Evolutionary conservation across 2,888 invertebrate genomes (phyloP), one percentile per base, ranked within the genome.

Genomic region (Machimus rusticus): DNA sequence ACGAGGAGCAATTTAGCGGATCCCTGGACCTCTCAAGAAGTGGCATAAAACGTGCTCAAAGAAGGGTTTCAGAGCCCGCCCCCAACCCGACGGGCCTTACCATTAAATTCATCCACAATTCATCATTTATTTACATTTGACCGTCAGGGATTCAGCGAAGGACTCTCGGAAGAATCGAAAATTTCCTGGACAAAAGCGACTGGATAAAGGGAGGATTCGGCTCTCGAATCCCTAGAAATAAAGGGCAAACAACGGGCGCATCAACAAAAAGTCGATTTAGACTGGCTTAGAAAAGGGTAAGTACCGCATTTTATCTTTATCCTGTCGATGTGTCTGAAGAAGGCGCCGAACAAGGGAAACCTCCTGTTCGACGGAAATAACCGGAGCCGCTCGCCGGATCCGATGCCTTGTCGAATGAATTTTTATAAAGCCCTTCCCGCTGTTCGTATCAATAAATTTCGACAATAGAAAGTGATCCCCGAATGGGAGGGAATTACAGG

Each of bases 391-490:
- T 66, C 46, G 14, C 43, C 46, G 85, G 74, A 85, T 85, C 28
- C 31, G n/a, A 12, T 1, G 39, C 16, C 66, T 85, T 85, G 57
- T 66, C 85, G 85, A 66, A 85, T 85, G 85, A 85, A 85, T 85
- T 85, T 84, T 85, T 57, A 85, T 85, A 85, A 74, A 85, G 31
- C 74, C 43, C 85, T 74, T 74, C 74, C 66, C 66, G 66, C 66
- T 85, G 85, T 74, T 85, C 74, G 74, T 74, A 85, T 74, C 85
- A 85, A 74, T 85, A 85, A 85, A 85, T 85, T 85, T 85, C 74
- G 31, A 85, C 74, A 85, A 85, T 85, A 39, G 85, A 85, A 85
- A 85, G 46, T 85, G 74, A 85, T 74, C 82, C 82, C 66, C 31
- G 19, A 84, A 84, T 66, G 57, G 57, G 37, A 9, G 66, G 66